Percentiles rank a stretch among this genome's conserved stretches.
phyloP scores from a whole-genome alignment of 2,797 vertebrate species.

The Lepilemur ruficaudatus region DNA sequence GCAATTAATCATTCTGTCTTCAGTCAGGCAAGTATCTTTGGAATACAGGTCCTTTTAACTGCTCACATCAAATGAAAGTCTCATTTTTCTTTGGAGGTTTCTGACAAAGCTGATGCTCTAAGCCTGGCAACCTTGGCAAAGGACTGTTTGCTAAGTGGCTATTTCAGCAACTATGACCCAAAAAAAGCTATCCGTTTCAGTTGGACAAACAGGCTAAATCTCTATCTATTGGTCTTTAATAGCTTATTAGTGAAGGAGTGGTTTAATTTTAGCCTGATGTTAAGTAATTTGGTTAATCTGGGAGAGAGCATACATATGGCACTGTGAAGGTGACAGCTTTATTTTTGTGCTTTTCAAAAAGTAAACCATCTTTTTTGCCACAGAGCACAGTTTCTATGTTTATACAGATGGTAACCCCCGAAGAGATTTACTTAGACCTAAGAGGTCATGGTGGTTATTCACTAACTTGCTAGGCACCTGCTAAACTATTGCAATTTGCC shows the following conservation, averaged over 20 bases:
- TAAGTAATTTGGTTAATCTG: constrained; percentile 7
- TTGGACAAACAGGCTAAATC: neutral
- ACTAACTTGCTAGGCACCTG: neutral
- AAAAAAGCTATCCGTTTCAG: neutral
- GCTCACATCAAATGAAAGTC: neutral
- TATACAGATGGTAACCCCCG: neutral
- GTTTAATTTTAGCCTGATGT: constrained; percentile 20
- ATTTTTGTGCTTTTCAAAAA: constrained; percentile 38
- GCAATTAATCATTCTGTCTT: neutral
- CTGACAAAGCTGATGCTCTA: neutral
- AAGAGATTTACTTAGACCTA: neutral
- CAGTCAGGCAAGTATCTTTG: neutral
- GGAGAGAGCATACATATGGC: neutral
- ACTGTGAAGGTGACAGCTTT: neutral
- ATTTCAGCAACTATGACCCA: neutral
- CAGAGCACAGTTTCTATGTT: neutral
- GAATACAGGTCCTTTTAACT: neutral
- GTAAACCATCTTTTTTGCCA: neutral
- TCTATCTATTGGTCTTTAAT: neutral
- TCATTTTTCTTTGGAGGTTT: neutral
- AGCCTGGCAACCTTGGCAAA: neutral
- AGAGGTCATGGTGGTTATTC: neutral
- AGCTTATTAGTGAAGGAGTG: neutral
- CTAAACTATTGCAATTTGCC: neutral
- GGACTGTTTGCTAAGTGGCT: neutral